Conservation (phyloP, 2,113 vertebrate genomes). For the Lycocorax pyrrhopterus region DNA sequence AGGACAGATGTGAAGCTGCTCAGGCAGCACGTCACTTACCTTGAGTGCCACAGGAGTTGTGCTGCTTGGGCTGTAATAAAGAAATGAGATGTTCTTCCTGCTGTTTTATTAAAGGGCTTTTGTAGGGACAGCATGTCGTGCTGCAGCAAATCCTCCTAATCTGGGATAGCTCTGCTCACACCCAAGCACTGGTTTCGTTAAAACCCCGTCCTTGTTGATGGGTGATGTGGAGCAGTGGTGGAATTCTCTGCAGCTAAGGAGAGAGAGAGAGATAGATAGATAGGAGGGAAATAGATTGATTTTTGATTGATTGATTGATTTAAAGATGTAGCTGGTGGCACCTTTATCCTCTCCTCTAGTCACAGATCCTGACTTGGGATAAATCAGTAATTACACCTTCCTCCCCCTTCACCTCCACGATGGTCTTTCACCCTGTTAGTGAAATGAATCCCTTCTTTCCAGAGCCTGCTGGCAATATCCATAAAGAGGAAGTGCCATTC, state of each 20-base stretch:
- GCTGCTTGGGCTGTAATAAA: background rate
- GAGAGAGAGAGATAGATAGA: too few species aligned
- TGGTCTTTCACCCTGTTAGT: background rate
- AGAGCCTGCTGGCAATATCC: background rate
- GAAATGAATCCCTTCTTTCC: background rate
- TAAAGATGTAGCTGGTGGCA: background rate
- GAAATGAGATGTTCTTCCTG: background rate
- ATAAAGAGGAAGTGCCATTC: background rate
- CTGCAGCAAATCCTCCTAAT: background rate
- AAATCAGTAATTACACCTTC: background rate
- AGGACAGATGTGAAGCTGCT: background rate
- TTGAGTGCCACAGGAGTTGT: background rate
- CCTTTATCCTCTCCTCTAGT: background rate
- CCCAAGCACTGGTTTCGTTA: background rate
- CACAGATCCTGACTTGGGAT: background rate
- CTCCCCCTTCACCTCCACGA: background rate
- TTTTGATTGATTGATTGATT: background rate
- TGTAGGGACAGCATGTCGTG: fast-evolving
- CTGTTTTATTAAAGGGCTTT: background rate
- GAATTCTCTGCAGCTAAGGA: background rate
- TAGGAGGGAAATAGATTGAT: background rate
- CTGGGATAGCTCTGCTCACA: background rate
- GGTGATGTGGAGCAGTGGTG: background rate
- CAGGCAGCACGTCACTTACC: fast-evolving
- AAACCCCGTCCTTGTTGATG: background rate